Evolutionary conservation across 1,140 invertebrate genomes (phyloP).

Genomic region (Brachionus rotundiformis): DNA sequence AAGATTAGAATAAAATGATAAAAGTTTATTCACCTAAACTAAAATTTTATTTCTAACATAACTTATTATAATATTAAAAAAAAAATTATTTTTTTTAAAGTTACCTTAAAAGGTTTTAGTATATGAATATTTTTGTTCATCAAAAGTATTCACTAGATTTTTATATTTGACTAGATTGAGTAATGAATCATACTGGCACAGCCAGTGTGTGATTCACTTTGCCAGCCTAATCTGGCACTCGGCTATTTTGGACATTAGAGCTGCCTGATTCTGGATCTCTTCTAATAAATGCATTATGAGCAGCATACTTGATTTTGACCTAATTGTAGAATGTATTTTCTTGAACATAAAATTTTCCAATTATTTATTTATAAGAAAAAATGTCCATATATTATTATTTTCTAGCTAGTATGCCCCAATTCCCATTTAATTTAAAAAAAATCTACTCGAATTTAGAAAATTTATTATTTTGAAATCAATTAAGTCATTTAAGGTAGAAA

Average conservation of each 20-base stretch:
- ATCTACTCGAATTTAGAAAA: not conserved
- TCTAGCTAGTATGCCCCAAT: not conserved
- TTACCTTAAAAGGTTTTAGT: not conserved
- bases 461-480: not conserved
- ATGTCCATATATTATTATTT: not conserved
- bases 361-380: conserved; percentile 8
- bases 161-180: not conserved
- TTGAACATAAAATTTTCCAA: not conserved
- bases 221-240: too few species aligned
- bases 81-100: conserved; percentile 30
- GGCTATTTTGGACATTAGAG: too few species aligned
- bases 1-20: conserved; percentile 21
- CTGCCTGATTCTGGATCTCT: not conserved
- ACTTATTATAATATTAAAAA: conserved; percentile 20
- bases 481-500: not conserved
- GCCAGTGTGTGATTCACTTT: not conserved
- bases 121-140: not conserved
- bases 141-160: not conserved
- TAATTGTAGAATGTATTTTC: not conserved
- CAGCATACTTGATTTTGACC: not conserved
- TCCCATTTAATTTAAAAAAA: not conserved
- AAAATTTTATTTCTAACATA: conserved; percentile 1
- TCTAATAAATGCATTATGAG: not conserved
- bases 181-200: not conserved
- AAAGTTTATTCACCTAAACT: not conserved